Base-by-base conservation (phyloP, 2,797 vertebrate genomes). In the Gallinago nigripennis region DNA sequence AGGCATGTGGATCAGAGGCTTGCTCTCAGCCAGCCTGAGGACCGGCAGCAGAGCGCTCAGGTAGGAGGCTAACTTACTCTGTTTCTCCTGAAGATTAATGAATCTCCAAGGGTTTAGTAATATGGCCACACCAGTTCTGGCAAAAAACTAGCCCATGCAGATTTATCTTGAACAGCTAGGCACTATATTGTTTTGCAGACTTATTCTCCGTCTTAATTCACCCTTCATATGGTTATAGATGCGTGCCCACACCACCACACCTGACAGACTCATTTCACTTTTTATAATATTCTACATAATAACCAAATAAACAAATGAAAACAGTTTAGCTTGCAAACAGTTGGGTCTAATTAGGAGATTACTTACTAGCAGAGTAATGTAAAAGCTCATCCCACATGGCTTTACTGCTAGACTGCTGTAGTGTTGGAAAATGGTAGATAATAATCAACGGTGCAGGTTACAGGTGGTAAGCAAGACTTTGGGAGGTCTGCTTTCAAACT, bases 241-340 rank as follows among this genome's bases (percentile, higher is more conserved):
- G 30, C 31, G 35, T 4, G 2, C 35, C 54, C 41, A 9, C 33
- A 11, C 23, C 6, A 1, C 43, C 3, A 0, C 11, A 69, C n/a
- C 37, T 31, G 50, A 54, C 16, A 65, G 60, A 31, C 4, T 2
- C 19, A 4, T 54, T 88, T 66, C 25, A 51, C 12, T 65, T 30
- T 25, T 72, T 64, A 4, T 54, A 60, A 11, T 16, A 7, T 35
- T 87, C 18, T 69, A 50, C 8, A 3, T 35, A 70, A 64, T 23
- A 54, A 43, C 31, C 8, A 45, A 68, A 64, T 23, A 53, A 39
- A 31, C 7, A 43, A 66, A 71, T 58, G 45, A 65, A 78, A 69
- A 11, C 18, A 50, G 20, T 70, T 71, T 66, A 56, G 5, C 31
- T 68, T 91, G 54, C 25, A 71, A 60, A 39, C 21, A 37, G 14